Percentiles rank a stretch among this genome's conserved stretches.
Conservation (phyloP, 1,140 invertebrate species). For the Laupala kohalensis region DNA sequence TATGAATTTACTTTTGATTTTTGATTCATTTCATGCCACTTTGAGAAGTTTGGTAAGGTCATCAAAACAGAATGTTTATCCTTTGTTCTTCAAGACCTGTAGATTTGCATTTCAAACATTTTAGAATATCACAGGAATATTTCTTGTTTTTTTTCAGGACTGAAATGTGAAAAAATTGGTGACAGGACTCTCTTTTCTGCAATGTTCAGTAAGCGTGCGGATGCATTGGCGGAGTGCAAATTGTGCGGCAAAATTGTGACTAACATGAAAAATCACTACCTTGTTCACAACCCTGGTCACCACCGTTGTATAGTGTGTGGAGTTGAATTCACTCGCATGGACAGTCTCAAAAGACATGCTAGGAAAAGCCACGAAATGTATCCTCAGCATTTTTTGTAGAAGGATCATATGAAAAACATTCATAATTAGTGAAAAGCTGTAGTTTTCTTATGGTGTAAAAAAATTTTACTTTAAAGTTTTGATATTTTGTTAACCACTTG, state of each 20-base stretch:
- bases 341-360: conserved; percentile 19
- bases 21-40: too few species aligned
- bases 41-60: neutral
- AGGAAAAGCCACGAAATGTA: conserved; percentile 15
- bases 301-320: conserved; percentile 3
- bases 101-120: neutral
- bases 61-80: neutral
- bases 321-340: neutral
- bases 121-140: neutral
- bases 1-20: neutral
- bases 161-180: neutral
- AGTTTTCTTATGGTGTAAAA: too few species aligned
- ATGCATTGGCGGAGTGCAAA: neutral
- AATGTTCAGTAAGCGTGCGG: neutral
- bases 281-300: conserved; percentile 3
- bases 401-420: too few species aligned
- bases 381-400: neutral
- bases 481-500: too few species aligned
- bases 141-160: conserved; percentile 12
- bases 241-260: conserved; percentile 7
- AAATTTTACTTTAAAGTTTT: too few species aligned
- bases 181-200: neutral
- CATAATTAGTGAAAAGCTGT: too few species aligned
- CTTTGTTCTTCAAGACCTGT: neutral
- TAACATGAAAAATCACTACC: conserved; percentile 4